Conservation (phyloP, 1,140 invertebrate genomes). For the Brachionus paranguensis region DNA sequence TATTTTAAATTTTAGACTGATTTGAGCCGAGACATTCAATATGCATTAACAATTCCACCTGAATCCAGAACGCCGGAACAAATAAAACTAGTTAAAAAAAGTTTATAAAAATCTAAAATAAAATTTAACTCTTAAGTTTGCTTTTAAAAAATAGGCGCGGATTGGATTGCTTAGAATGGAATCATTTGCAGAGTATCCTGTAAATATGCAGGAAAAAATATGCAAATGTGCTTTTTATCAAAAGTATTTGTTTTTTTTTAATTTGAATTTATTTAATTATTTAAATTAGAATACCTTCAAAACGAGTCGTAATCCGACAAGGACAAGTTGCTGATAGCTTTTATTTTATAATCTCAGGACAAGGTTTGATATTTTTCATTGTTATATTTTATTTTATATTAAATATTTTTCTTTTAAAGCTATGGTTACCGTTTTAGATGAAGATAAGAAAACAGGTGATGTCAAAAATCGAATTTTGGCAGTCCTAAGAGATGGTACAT, state of each 20-base stretch:
- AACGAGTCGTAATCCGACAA: constrained; percentile 47
- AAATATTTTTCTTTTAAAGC: constrained; percentile 42
- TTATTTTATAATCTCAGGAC: constrained; percentile 49
- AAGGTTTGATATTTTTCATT: constrained; percentile 40
- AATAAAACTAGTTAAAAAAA: constrained; percentile 47
- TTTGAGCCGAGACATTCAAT: constrained; percentile 49
- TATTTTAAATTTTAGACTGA: constrained; percentile 45
- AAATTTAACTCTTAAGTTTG: background rate
- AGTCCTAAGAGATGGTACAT: constrained; percentile 51
- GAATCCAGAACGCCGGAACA: constrained; percentile 47
- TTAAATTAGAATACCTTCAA: constrained; percentile 44
- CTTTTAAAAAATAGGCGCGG: constrained; percentile 43
- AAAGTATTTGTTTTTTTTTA: constrained; percentile 44
- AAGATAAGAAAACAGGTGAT: constrained; percentile 49
- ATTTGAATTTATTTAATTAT: background rate
- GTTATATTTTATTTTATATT: background rate
- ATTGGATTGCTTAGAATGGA: constrained; percentile 45
- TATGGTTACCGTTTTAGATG: constrained; percentile 49
- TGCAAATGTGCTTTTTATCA: constrained; percentile 49
- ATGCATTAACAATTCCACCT: constrained; percentile 47
- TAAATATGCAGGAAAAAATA: constrained; percentile 47
- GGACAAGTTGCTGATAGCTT: constrained; percentile 49
- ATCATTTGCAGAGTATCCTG: constrained; percentile 48
- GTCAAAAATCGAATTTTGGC: constrained; percentile 41
- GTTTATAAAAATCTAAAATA: background rate